A percentile compares a stretch with the other conserved stretches of the same genome.
phyloP scores from a whole-genome alignment of 2,113 vertebrate species.

The Gorsachius goisagi region DNA sequence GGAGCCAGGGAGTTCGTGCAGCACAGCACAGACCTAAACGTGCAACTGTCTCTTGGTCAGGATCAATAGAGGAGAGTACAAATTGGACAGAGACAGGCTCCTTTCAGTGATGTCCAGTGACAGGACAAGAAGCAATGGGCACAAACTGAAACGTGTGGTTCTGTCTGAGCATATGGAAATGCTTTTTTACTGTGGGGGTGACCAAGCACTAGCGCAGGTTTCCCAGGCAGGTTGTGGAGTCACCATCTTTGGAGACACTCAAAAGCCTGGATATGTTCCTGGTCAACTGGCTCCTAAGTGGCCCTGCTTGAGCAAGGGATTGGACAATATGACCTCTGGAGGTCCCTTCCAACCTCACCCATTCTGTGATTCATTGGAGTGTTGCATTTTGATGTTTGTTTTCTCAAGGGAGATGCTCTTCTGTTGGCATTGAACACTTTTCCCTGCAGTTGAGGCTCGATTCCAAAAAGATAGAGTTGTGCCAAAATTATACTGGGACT shows the following conservation, averaged over 20 bases:
- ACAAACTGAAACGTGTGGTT: not conserved
- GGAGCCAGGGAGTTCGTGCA: not conserved
- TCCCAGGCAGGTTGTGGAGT: not conserved
- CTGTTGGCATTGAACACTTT: not conserved
- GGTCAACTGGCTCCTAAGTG: not conserved
- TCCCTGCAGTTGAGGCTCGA: not conserved
- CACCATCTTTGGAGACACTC: not conserved
- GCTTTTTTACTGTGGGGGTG: not conserved
- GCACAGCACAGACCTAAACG: not conserved
- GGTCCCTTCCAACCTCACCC: not conserved
- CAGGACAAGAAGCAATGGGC: not conserved
- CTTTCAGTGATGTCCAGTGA: not conserved
- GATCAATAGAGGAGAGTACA: no score
- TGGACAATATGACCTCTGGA: not conserved
- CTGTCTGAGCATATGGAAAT: not conserved
- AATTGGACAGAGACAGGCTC: not conserved
- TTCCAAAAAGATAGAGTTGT: not conserved
- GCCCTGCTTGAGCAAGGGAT: no score
- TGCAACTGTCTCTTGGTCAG: not conserved
- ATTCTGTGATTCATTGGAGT: not conserved
- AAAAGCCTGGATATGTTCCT: not conserved
- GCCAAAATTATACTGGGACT: not conserved
- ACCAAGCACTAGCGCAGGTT: not conserved
- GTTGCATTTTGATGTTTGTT: not conserved
- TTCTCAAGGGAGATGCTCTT: not conserved